These are phyloP conservation scores for Furcifer pardalis DNA, from an alignment of 2,797 vertebrate genomes.

Conservation along the genomic window DNA sequence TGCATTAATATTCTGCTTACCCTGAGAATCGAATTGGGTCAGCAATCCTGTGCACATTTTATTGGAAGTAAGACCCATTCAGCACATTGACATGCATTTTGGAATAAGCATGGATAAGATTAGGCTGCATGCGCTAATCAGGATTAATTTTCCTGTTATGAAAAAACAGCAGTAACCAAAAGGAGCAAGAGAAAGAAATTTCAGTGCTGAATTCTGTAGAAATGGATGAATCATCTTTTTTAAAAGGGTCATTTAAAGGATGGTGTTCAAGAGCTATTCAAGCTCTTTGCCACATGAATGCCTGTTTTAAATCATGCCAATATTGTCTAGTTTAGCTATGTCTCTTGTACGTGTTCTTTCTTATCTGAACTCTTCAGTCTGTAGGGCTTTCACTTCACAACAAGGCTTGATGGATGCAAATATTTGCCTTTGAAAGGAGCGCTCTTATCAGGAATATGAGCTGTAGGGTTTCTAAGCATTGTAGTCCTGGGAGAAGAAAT, in stretches of 20 bases:
- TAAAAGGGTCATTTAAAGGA: neutral
- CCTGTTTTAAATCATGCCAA: conserved; percentile 73
- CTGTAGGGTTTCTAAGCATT: neutral
- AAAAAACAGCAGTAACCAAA: neutral
- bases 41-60: neutral
- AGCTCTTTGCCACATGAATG: conserved; percentile 63
- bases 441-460: neutral
- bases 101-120: neutral
- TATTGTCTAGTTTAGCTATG: conserved; percentile 34
- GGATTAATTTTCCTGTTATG: neutral
- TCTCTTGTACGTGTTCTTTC: conserved; percentile 33
- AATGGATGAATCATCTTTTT: too few species aligned
- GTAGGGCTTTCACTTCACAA: conserved; percentile 30
- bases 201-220: neutral
- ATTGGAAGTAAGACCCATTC: neutral
- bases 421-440: conserved; percentile 5
- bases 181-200: neutral
- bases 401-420: conserved; percentile 75
- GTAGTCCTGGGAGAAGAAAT: neutral
- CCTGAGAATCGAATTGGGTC: neutral
- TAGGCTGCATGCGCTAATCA: neutral
- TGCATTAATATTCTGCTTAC: neutral
- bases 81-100: neutral
- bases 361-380: conserved; percentile 31
- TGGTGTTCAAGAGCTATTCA: accelerated